A percentile compares a stretch with the other conserved stretches of the same genome.
phyloP scores from a whole-genome alignment of 2,888 invertebrate species.

The Marronus borbonicus region DNA sequence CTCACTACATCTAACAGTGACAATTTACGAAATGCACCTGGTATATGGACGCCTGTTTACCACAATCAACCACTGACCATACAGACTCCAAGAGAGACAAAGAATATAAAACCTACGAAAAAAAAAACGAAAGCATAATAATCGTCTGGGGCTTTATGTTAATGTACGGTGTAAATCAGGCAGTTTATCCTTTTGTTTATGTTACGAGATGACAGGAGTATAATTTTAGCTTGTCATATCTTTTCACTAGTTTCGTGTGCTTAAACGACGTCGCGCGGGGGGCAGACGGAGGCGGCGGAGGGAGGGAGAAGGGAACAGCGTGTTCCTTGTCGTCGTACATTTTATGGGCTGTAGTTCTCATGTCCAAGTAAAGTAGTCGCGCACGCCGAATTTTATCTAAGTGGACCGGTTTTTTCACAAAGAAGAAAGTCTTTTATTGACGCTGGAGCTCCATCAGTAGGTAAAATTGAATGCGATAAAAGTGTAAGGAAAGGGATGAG shows the following conservation, averaged over 20 bases:
- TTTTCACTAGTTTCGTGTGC: conserved; percentile 23
- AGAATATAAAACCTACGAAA: background rate
- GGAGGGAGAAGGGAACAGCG: background rate
- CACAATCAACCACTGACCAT: conserved; percentile 18
- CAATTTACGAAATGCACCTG: no score
- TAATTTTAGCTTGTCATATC: conserved; percentile 51
- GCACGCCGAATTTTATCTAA: conserved; percentile 35
- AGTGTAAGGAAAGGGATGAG: background rate
- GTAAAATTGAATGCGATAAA: background rate
- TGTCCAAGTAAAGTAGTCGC: conserved; percentile 33
- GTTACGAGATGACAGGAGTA: conserved; percentile 54
- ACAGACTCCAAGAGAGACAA: background rate
- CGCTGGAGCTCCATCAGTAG: background rate
- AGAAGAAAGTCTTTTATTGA: background rate
- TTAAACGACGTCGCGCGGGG: background rate
- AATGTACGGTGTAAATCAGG: conserved; percentile 58
- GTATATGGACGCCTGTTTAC: conserved; percentile 6
- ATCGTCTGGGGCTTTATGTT: conserved; percentile 57
- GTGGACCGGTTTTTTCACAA: conserved; percentile 38
- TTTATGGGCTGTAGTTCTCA: background rate
- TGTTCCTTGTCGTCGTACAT: background rate
- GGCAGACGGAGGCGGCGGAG: background rate
- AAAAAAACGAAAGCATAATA: conserved; percentile 35
- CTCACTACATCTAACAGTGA: no score
- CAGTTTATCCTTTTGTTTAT: conserved; percentile 58